Base-by-base conservation (phyloP, 1,140 invertebrate genomes). In the Parasteatoda tepidariorum region DNA sequence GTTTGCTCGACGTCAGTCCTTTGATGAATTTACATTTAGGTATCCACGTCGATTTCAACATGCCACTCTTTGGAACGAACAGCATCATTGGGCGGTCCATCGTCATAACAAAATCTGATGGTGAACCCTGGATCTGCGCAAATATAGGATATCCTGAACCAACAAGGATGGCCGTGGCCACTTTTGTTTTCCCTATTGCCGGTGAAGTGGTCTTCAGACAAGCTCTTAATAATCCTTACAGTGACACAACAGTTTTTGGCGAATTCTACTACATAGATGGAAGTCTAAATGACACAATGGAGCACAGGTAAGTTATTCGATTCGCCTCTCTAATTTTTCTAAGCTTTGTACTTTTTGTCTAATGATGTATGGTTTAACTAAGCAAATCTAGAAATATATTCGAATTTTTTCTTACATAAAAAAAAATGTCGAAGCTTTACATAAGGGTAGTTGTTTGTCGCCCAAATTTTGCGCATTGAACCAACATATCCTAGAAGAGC, bases 191-290 rank as follows among this genome's bases (percentile, higher is more conserved):
- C 91, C 97, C 96, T 0, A 91, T 97, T 18, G 95, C 96, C 13
- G 96, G 97, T 0, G 90, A 92, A 84, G 93, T 98, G 64, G 89
- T 97, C 24, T 94, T 98, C 84, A 90, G 94, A n/a, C 97, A 98
- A 88, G 91, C 93, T 5, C 91, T 90, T 31, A 85, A 85, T 9
- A 83, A 87, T 68, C 85, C 85, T 7, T 83, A 59, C 15, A 48
- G 74, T 15, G 89, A 89, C 11, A 90, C 89, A n/a, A 87, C 88
- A 1, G 88, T 92, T n/a, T 89, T 92, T 55, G 89, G 90, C 75
- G 88, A 89, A 68, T 91, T 99, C 70, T 92, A 96, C 34, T 96
- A 98, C 88, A 93, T 94, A 0, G 96, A 98, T 88, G 96, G 95
- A 0, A 93, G 93, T 33, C 92, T 92, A 84, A 96, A 96, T 87